These are phyloP conservation scores for Synanthedon vespiformis DNA, from an alignment of 2,888 invertebrate species.

Conservation along the genomic window DNA sequence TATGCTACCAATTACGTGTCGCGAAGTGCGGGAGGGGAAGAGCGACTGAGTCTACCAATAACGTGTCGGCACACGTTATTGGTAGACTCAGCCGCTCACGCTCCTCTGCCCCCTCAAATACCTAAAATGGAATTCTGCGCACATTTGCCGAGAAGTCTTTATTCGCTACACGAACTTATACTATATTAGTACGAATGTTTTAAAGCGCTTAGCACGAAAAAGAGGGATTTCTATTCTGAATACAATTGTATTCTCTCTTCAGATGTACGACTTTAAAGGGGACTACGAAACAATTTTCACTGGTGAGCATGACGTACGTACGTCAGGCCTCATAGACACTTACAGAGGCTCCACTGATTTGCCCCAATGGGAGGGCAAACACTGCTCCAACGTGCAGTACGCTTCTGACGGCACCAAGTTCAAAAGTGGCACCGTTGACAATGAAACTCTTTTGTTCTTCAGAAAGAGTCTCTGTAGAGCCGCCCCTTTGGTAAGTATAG, in stretches of 20 bases:
- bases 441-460: slow-evolving; percentile 81
- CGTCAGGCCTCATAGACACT: slow-evolving; percentile 80
- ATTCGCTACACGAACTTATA: too few species aligned
- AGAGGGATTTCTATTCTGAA: too few species aligned
- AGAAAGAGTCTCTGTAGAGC: slow-evolving; percentile 88
- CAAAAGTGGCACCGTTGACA: slow-evolving; percentile 74
- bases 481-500: slow-evolving; percentile 77
- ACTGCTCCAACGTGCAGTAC: slow-evolving; percentile 80
- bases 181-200: too few species aligned
- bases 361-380: slow-evolving; percentile 81
- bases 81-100: too few species aligned
- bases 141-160: too few species aligned
- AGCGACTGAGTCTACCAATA: too few species aligned
- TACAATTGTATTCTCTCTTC: slow-evolving; percentile 11
- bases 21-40: too few species aligned
- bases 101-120: too few species aligned
- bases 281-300: slow-evolving; percentile 85
- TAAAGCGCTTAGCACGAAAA: too few species aligned
- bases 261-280: slow-evolving; percentile 89
- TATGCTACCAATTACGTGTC: too few species aligned
- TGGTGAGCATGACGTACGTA: slow-evolving; percentile 72
- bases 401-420: slow-evolving; percentile 91
- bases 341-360: slow-evolving; percentile 79
- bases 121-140: too few species aligned
- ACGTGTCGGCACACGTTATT: too few species aligned